Percentiles rank a stretch among this genome's conserved stretches.
phyloP scores from a whole-genome alignment of 1,140 invertebrate species.

The Antheraea pernyi region DNA sequence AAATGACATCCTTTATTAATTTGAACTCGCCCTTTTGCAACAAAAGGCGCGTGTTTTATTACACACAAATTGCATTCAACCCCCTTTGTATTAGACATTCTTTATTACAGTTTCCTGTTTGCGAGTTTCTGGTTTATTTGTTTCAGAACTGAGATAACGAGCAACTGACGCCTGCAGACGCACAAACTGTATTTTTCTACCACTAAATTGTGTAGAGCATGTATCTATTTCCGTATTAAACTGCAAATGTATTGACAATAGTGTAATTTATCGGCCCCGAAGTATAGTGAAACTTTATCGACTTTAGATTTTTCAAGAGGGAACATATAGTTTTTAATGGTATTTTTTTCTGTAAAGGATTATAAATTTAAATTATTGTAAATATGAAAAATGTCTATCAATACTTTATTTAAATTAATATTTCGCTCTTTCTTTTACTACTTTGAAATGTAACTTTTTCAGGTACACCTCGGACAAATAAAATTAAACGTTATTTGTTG shows the following conservation, averaged over 20 bases:
- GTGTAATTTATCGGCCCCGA: background rate
- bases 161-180: background rate
- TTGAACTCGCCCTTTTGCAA: slow-evolving; percentile 3
- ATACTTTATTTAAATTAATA: too few relatives aligned
- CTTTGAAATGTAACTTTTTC: too few relatives aligned
- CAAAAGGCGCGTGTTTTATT: slow-evolving; percentile 8
- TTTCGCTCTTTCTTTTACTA: too few relatives aligned
- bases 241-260: background rate
- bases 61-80: slow-evolving; percentile 6
- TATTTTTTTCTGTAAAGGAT: too few relatives aligned
- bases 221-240: background rate
- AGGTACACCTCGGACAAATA: too few relatives aligned
- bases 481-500: too few relatives aligned
- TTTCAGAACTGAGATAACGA: background rate
- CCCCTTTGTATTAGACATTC: slow-evolving; percentile 7
- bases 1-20: slow-evolving; percentile 3
- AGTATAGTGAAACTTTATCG: too few relatives aligned
- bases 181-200: background rate
- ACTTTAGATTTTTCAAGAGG: too few relatives aligned
- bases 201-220: background rate
- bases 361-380: too few relatives aligned
- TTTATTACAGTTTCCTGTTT: slow-evolving; percentile 8
- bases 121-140: slow-evolving; percentile 7
- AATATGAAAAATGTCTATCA: too few relatives aligned
- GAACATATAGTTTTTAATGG: too few relatives aligned